Conservation (phyloP, 2,797 vertebrate genomes). For the Ammospiza maritima region DNA sequence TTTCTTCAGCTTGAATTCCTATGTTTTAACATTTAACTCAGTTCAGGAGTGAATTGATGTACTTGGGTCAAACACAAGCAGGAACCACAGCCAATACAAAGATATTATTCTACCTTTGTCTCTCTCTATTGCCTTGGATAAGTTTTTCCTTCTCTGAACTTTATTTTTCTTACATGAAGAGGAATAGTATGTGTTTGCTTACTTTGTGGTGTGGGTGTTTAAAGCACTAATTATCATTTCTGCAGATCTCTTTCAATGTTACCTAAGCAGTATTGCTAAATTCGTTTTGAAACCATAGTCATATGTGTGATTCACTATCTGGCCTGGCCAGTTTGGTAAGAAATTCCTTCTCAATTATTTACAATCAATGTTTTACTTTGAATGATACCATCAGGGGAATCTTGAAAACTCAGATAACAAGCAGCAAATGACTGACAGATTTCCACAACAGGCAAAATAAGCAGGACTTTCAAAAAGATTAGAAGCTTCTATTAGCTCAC, state of each 20-base stretch:
- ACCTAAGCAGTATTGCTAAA: constrained; percentile 58
- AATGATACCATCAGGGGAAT: constrained; percentile 17
- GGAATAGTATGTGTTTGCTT: constrained; percentile 12
- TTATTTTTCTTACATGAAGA: neutral
- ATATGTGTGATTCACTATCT: constrained; percentile 17
- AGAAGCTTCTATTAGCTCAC: neutral
- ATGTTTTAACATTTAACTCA: neutral
- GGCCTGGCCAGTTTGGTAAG: constrained; percentile 41
- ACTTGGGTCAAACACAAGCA: neutral
- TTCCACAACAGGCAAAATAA: neutral
- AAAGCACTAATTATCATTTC: constrained; percentile 39
- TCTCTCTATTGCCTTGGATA: neutral
- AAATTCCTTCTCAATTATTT: constrained; percentile 43
- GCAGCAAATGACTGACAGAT: neutral
- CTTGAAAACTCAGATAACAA: constrained; percentile 10
- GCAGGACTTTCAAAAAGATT: neutral
- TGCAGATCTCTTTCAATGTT: constrained; percentile 42
- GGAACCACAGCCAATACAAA: neutral
- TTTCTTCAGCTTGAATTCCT: neutral
- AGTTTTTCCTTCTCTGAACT: constrained; percentile 28
- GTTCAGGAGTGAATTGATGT: neutral
- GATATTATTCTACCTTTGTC: neutral
- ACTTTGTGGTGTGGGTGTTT: constrained; percentile 31
- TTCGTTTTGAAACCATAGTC: constrained; percentile 45
- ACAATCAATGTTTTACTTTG: constrained; percentile 22